Evolutionary conservation across 2,113 vertebrate genomes (phyloP).

Genomic region (Brachypodius melanocephalos): DNA sequence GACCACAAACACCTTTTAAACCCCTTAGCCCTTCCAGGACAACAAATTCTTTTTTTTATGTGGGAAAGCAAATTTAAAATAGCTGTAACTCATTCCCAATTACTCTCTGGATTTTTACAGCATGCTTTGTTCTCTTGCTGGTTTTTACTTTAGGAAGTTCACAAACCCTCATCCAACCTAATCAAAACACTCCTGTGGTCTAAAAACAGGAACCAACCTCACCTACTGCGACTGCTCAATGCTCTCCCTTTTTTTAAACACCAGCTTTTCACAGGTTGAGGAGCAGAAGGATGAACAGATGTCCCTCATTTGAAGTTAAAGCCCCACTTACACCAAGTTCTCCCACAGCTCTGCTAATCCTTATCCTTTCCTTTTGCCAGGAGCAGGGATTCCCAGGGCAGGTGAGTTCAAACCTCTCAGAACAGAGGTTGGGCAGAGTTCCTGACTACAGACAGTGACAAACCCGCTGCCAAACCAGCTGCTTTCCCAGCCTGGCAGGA

Average conservation of each 20-base stretch:
- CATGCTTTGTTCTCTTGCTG: neutral
- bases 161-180: neutral
- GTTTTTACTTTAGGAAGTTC: neutral
- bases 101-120: neutral
- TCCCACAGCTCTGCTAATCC: neutral
- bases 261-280: neutral
- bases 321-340: neutral
- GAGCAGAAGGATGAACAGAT: constrained; percentile 23
- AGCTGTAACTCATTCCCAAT: neutral
- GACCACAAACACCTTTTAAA: neutral
- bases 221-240: neutral
- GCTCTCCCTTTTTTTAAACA: neutral
- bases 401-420: neutral
- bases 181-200: neutral
- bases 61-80: neutral
- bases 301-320: neutral
- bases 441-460: neutral
- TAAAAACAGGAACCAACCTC: neutral
- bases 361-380: neutral
- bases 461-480: neutral
- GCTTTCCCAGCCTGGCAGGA: neutral
- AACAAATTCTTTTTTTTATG: neutral
- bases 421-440: neutral
- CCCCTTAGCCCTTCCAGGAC: neutral
- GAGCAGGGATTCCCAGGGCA: neutral